Percentiles rank a stretch among this genome's conserved stretches.
Conservation (phyloP, 1,140 invertebrate species). For the Spodoptera frugiperda region DNA sequence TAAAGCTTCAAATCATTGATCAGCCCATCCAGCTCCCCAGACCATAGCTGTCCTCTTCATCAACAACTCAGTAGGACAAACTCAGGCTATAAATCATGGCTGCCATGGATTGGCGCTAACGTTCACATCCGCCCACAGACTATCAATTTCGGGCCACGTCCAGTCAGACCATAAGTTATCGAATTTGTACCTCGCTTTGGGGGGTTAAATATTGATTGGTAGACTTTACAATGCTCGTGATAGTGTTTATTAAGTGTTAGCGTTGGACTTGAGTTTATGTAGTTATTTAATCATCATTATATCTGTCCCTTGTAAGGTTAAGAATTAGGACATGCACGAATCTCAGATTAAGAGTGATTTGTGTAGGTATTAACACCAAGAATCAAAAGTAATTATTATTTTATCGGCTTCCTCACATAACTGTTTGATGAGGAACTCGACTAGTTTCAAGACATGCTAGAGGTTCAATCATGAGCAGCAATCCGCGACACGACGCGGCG, state of each 20-base stretch:
- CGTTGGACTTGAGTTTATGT: no score
- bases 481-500: no score
- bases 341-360: no score
- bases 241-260: background rate
- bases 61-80: conserved; percentile 38
- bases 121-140: conserved; percentile 57
- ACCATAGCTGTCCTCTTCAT: conserved; percentile 38
- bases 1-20: background rate
- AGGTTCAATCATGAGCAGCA: no score
- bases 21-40: background rate
- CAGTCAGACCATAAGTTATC: conserved; percentile 56
- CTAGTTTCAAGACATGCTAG: no score
- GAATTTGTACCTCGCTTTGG: conserved; percentile 49
- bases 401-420: no score
- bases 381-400: no score
- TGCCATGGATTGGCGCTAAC: conserved; percentile 53
- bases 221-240: conserved; percentile 21
- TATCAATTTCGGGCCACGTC: conserved; percentile 55
- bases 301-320: no score
- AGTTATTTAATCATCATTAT: no score
- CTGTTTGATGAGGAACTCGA: no score
- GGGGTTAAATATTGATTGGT: conserved; percentile 32
- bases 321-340: no score
- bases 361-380: no score
- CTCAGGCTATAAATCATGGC: conserved; percentile 54